Base-by-base conservation (phyloP, 92 coral and sea anemone species). In the Metridium senile region DNA sequence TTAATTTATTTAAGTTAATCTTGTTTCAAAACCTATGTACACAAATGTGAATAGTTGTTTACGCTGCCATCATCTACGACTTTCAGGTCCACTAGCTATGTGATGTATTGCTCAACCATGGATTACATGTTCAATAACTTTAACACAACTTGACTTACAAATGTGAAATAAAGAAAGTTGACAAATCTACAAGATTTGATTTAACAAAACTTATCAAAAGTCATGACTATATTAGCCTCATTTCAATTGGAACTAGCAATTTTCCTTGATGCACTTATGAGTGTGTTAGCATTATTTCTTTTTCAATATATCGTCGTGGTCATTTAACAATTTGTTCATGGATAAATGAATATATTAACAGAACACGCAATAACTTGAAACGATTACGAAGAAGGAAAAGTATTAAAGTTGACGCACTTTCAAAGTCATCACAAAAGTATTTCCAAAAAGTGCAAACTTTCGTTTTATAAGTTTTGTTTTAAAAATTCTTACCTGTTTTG, bases 311-410 rank as follows among this genome's bases (percentile, higher is more conserved):
- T n/a, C n/a, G n/a, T n/a, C n/a, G n/a, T n/a, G n/a, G n/a, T n/a
- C n/a, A n/a, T n/a, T n/a, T n/a, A n/a, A 54, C 4, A 3, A 54
- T 3, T 54, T 21, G 23, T 54, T 54, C 25, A 16, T 9, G 21
- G 61, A 10, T 54, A 16, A 21, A 59, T 26, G 33, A 59, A 23
- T 23, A 22, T 59, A 23, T 59, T 59, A 22, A 22, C 32, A 22
- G 18, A 23, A 7, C 32, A 70, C 33, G n/a, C 62, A 70, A 17
- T 70, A 70, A 70, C 25, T 39, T 23, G 73, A 68, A 43, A 68
- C 56, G 33, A 35, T 68, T 35, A 34, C 25, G n/a, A n/a, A n/a
- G n/a, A n/a, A n/a, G n/a, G 23, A 35, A 68, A 21, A 54, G 17
- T 54, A 54, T 39, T 16, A 20, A 21, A 54, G 23, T 54, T 54